These are phyloP conservation scores for Mus caroli DNA, from an alignment of 2,797 vertebrate genomes.

Conservation along the genomic window DNA sequence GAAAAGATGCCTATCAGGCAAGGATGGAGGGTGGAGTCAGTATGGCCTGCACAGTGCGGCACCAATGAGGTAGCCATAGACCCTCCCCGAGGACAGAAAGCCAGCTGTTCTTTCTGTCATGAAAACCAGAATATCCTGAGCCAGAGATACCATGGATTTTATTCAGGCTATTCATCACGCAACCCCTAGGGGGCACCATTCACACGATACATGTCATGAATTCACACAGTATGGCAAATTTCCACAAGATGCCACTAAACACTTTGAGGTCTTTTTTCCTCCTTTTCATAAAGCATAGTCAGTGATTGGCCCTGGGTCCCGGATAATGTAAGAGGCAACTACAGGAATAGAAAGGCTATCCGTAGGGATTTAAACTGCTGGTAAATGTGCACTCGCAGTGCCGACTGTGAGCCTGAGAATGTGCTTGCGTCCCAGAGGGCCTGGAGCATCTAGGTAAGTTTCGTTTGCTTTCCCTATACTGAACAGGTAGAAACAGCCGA, in stretches of 20 bases:
- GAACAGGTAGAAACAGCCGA: background rate
- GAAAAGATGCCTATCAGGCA: background rate
- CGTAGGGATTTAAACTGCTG: background rate
- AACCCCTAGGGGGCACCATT: background rate
- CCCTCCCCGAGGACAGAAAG: background rate
- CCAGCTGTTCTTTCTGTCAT: background rate
- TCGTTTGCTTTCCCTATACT: background rate
- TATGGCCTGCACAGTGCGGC: background rate
- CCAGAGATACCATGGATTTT: background rate
- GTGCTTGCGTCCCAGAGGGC: background rate
- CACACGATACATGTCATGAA: background rate
- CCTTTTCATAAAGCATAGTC: no score
- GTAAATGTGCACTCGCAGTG: background rate
- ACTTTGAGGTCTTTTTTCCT: background rate
- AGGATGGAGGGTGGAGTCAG: background rate
- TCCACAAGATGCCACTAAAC: constrained; percentile 49
- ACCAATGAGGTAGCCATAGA: background rate
- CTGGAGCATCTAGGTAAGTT: background rate
- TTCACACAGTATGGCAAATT: background rate
- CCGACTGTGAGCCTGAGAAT: background rate
- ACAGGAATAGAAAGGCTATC: background rate
- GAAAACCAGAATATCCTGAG: background rate
- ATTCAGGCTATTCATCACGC: background rate
- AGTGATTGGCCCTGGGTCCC: background rate
- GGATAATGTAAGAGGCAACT: background rate